Base-by-base conservation (phyloP, 2,797 vertebrate species). In the Morus bassanus region DNA sequence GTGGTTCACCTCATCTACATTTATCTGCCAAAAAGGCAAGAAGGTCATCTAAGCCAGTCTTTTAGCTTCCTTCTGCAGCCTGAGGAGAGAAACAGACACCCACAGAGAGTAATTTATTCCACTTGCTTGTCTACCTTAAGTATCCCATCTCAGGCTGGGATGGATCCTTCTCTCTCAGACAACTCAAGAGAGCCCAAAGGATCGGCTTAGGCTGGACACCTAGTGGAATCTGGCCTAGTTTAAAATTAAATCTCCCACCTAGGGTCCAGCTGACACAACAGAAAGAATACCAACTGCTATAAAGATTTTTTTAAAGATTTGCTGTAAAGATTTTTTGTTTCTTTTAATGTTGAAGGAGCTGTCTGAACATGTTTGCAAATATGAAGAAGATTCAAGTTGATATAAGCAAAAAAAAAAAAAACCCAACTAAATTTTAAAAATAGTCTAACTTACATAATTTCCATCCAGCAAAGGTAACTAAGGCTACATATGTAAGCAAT, bases 381-480 rank as follows among this genome's bases (percentile, higher is more conserved):
- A 86, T 3, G 23, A 77, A 77, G 28, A 37, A 75, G 28, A 88
- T 59, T 86, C 68, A 77, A 88, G 63, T 8, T 75, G 69, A 84
- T 48, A n/a, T 3, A 83, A 92, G 54, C 17, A 76, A 85, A 85
- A 87, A 79, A 60, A 30, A 11, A 39, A 3, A 81, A 46, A 48
- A 39, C 37, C 37, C 9, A 45, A n/a, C 19, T 72, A 16, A 7
- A 60, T 72, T 88, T 88, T 70, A 23, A 53, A 89, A 88, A 88
- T 65, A 75, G 27, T 31, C 18, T 37, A 74, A 84, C 37, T 89
- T 83, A 91, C 22, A n/a, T 37, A 50, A 92, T 74, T 92, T 83
- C 72, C 65, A 83, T 25, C 24, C 85, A 85, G 70, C 75, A 92
- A 89, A 95, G 72, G 64, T 89, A 96, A 60, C 76, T 77, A 46